These are phyloP conservation scores for Hyperoodon ampullatus DNA, from an alignment of 2,113 vertebrate genomes.

Conservation along the genomic window DNA sequence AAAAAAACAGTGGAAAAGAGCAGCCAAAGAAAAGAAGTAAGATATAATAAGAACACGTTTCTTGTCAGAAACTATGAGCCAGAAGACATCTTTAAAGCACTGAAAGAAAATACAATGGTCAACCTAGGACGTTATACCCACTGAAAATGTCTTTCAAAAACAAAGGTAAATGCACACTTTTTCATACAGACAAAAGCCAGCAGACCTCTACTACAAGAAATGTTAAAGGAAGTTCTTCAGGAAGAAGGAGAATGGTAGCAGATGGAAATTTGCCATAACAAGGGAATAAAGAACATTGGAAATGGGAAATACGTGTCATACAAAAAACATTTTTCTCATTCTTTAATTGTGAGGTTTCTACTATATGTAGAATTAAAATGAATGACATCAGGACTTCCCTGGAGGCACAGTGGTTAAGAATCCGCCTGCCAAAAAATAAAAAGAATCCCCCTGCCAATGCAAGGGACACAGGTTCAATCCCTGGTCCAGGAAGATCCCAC, in stretches of 20 bases:
- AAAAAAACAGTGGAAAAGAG: background rate
- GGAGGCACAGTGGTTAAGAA: too few species aligned
- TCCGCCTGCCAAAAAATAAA: too few species aligned
- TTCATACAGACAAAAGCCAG: background rate
- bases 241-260: background rate
- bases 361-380: background rate
- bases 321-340: background rate
- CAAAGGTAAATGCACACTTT: background rate
- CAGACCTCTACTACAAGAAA: background rate
- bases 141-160: background rate
- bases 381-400: background rate
- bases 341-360: conserved; percentile 4
- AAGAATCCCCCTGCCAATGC: too few species aligned
- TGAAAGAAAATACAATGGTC: background rate
- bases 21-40: background rate
- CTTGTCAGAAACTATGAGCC: background rate
- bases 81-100: background rate
- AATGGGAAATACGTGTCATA: background rate
- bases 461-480: too few species aligned
- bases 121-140: background rate
- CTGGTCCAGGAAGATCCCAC: too few species aligned
- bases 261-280: background rate
- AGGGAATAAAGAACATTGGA: background rate
- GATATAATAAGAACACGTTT: background rate
- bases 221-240: background rate